Evolutionary conservation across 2,797 vertebrate genomes (phyloP).

Genomic region (Triplophysa bombifrons): DNA sequence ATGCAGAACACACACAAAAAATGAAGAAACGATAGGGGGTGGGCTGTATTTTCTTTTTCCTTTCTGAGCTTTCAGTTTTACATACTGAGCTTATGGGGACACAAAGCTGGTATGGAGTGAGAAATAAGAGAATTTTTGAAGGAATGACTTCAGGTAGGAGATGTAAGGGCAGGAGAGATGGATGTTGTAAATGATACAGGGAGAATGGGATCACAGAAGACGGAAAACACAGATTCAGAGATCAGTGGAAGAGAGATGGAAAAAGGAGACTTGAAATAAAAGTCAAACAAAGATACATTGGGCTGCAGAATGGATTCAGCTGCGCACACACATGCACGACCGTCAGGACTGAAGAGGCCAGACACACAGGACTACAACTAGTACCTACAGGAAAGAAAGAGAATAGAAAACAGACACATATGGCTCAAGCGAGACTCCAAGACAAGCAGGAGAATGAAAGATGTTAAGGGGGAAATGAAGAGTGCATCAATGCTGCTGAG

Average conservation of each 20-base stretch:
- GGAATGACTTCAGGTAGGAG: slow-evolving; percentile 29
- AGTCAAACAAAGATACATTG: slow-evolving; percentile 18
- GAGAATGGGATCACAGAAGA: slow-evolving; percentile 29
- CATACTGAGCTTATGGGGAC: slow-evolving; percentile 19
- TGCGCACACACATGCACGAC: not conserved
- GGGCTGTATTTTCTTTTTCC: slow-evolving; percentile 12
- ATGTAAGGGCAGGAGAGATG: slow-evolving; percentile 17
- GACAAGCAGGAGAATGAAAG: slow-evolving; percentile 46
- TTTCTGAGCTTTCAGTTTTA: slow-evolving; percentile 20
- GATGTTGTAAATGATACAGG: slow-evolving; percentile 35
- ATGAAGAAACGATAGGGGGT: not conserved
- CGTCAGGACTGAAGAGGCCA: slow-evolving; percentile 28
- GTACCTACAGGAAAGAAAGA: slow-evolving; percentile 26
- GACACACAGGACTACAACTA: slow-evolving; percentile 6
- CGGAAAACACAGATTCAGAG: slow-evolving; percentile 16
- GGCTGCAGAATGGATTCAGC: slow-evolving; percentile 13
- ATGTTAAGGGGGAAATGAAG: slow-evolving; percentile 40
- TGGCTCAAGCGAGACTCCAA: slow-evolving; percentile 11
- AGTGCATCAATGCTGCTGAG: slow-evolving; percentile 55
- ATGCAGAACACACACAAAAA: slow-evolving; percentile 23
- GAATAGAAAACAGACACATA: slow-evolving; percentile 32
- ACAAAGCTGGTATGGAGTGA: slow-evolving; percentile 19
- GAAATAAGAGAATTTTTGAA: slow-evolving; percentile 36
- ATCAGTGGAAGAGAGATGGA: slow-evolving; percentile 23
- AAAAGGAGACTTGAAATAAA: slow-evolving; percentile 38